These are phyloP conservation scores for Clusia tigrina DNA, from an alignment of 2,888 invertebrate genomes.

Conservation along the genomic window DNA sequence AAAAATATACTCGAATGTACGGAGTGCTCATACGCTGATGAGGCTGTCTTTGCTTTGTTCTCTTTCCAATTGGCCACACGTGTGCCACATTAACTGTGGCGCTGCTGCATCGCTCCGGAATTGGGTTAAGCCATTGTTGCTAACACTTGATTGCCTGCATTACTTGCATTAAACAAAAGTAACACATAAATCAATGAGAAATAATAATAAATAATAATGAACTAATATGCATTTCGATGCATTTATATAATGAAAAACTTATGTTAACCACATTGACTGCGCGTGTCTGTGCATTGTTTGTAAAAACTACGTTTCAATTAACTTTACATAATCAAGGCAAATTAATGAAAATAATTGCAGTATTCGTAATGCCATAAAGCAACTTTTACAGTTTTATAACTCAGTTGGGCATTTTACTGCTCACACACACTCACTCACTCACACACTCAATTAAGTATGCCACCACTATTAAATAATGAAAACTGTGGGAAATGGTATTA, in stretches of 20 bases:
- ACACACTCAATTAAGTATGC: too few species aligned
- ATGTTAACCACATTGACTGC: neutral
- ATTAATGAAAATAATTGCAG: neutral
- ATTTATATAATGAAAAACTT: neutral
- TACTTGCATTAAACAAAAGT: conserved; percentile 1
- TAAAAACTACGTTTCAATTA: neutral
- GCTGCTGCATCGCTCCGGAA: conserved; percentile 1
- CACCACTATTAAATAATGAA: too few species aligned
- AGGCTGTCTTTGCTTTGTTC: too few species aligned
- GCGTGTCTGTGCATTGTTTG: neutral
- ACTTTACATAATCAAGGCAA: conserved; percentile 9
- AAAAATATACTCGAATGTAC: too few species aligned
- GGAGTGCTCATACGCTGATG: too few species aligned
- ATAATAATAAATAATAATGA: neutral
- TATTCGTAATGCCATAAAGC: neutral
- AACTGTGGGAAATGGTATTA: too few species aligned
- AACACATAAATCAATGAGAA: neutral
- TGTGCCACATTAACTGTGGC: conserved; percentile 6
- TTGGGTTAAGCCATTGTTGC: conserved; percentile 23
- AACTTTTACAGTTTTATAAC: too few species aligned
- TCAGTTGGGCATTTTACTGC: too few species aligned
- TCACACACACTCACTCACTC: too few species aligned
- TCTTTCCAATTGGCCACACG: neutral
- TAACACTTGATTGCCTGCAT: conserved; percentile 1
- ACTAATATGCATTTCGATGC: conserved; percentile 5